Evolutionary conservation across 2,888 invertebrate species (phyloP).

Genomic region (Dione juno): DNA sequence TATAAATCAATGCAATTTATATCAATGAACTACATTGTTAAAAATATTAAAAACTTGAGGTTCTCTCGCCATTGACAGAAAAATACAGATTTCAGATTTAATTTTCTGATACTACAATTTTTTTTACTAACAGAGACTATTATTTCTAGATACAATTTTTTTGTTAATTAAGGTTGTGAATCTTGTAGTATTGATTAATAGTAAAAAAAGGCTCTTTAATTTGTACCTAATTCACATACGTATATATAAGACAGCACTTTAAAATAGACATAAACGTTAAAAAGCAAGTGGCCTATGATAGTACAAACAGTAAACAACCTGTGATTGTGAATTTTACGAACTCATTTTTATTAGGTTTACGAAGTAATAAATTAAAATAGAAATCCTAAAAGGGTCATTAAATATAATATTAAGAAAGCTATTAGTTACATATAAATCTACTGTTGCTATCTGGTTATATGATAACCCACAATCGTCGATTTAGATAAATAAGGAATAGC

Average conservation of each 20-base stretch:
- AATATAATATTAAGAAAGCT: not conserved
- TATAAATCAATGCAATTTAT: not conserved
- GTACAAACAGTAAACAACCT: not conserved
- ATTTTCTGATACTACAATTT: no score
- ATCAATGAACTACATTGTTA: not conserved
- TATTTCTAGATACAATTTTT: not conserved
- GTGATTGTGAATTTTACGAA: conserved; percentile 1
- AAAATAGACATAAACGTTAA: not conserved
- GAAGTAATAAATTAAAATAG: not conserved
- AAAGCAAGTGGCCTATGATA: not conserved
- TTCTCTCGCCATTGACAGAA: no score
- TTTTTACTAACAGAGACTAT: no score
- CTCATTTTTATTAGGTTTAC: not conserved
- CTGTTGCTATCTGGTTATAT: not conserved
- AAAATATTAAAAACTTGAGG: no score
- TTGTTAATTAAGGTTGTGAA: no score
- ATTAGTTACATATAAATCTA: not conserved
- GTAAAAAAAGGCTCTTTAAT: not conserved
- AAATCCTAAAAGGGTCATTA: not conserved
- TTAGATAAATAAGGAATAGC: no score
- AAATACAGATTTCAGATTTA: no score
- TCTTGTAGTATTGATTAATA: no score
- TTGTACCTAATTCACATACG: not conserved
- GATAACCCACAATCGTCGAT: no score
- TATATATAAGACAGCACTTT: not conserved